phyloP scores from a whole-genome alignment of 2,797 vertebrate genomes.

The Sebastes umbrosus region DNA sequence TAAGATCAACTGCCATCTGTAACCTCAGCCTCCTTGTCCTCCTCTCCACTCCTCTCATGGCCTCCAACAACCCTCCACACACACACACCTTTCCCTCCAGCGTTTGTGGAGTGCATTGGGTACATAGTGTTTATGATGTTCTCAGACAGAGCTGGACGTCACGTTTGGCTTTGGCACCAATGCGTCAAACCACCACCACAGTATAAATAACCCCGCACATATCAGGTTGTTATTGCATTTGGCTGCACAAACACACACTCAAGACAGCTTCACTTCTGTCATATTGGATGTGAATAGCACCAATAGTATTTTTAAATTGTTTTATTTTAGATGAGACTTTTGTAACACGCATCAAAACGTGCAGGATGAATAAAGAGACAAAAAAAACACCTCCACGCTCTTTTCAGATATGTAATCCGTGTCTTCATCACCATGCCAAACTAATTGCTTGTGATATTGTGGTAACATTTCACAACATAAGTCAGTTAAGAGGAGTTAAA shows the following conservation, averaged over 20 bases:
- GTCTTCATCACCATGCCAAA: neutral
- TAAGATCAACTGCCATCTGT: constrained; percentile 29
- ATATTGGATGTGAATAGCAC: neutral
- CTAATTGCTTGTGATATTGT: neutral
- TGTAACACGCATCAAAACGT: neutral
- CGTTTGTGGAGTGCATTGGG: constrained; percentile 23
- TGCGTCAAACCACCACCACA: constrained; percentile 39
- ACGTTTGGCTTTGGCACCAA: constrained; percentile 54
- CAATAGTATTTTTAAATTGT: neutral
- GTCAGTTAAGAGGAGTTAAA: neutral
- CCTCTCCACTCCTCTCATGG: neutral
- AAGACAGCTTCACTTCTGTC: neutral
- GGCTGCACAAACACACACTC: constrained; percentile 9
- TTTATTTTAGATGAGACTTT: neutral
- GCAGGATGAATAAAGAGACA: neutral
- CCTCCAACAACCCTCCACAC: neutral
- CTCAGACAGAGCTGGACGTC: constrained; percentile 52
- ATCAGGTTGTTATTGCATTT: constrained; percentile 52
- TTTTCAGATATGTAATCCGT: neutral
- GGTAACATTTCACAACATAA: constrained; percentile 31
- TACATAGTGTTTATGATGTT: constrained; percentile 55
- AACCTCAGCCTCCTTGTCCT: constrained; percentile 13
- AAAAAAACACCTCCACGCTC: neutral
- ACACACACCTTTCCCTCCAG: neutral
- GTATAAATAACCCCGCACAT: constrained; percentile 63